Evolutionary conservation across 2,888 invertebrate species (phyloP).

Genomic region (Lasius fuliginosus): DNA sequence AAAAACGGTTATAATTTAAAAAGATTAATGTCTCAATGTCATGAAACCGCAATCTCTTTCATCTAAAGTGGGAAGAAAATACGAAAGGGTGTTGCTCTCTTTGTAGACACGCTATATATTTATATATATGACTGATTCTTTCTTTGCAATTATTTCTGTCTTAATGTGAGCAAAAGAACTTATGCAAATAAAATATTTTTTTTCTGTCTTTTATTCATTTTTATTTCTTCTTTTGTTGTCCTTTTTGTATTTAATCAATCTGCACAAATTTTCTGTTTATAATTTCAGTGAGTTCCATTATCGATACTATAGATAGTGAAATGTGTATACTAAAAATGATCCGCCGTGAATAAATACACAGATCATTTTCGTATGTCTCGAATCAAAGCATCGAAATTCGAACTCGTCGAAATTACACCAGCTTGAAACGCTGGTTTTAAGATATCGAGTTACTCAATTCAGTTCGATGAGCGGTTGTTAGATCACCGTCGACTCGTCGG

Average conservation of each 20-base stretch:
- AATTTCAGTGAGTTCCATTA: slow-evolving; percentile 8
- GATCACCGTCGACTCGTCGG: slow-evolving; percentile 63
- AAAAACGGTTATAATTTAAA: neutral
- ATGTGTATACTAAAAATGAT: neutral
- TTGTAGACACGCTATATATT: neutral
- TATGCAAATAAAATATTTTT: slow-evolving; percentile 62
- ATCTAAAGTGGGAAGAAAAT: neutral
- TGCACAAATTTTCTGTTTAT: slow-evolving; percentile 36
- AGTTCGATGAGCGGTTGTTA: slow-evolving; percentile 62
- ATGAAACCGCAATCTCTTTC: neutral
- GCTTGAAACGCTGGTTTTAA: slow-evolving; percentile 47
- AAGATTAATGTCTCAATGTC: neutral
- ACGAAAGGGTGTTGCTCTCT: neutral
- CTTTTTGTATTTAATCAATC: slow-evolving; percentile 12
- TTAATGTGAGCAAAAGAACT: slow-evolving; percentile 37
- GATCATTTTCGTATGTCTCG: slow-evolving; percentile 29
- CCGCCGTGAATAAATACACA: slow-evolving; percentile 19
- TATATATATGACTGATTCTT: slow-evolving; percentile 35
- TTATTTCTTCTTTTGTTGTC: slow-evolving; percentile 39
- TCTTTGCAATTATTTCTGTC: slow-evolving; percentile 55
- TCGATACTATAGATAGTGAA: neutral
- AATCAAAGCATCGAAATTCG: slow-evolving; percentile 47
- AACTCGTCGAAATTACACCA: slow-evolving; percentile 45
- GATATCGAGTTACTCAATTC: slow-evolving; percentile 69
- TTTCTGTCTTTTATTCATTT: slow-evolving; percentile 45